Conservation (phyloP, 1,140 invertebrate genomes). For the Drosophila equinoxialis region DNA sequence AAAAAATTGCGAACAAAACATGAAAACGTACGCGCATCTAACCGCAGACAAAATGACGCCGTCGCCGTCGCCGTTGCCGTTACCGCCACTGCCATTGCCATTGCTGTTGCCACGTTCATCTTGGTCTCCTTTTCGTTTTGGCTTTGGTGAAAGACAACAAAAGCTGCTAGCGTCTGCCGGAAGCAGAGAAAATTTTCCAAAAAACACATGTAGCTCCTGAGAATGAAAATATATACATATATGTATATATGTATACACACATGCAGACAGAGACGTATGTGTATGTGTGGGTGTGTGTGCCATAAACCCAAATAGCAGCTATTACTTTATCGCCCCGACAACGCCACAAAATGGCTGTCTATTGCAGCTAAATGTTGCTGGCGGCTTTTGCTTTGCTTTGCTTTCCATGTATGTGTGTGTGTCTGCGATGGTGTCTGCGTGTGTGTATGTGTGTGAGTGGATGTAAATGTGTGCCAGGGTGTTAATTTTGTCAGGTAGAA, state of each 20-base stretch:
- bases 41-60: constrained; percentile 78
- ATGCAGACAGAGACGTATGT: constrained; percentile 11
- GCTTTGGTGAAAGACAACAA: constrained; percentile 46
- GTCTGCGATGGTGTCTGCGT: constrained; percentile 19
- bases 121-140: constrained; percentile 39
- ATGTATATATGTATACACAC: not conserved
- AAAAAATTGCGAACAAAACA: constrained; percentile 47
- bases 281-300: constrained; percentile 37
- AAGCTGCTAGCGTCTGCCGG: constrained; percentile 49
- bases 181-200: constrained; percentile 53
- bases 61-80: not conserved
- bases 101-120: not conserved
- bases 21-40: constrained; percentile 77
- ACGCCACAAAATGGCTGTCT: constrained; percentile 72
- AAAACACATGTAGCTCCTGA: constrained; percentile 50
- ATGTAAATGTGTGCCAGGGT: constrained; percentile 16
- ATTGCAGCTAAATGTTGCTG: constrained; percentile 78
- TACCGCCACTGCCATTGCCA: constrained; percentile 11
- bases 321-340: constrained; percentile 74
- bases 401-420: constrained; percentile 32
- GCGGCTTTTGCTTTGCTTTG: constrained; percentile 44
- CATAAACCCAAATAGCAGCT: constrained; percentile 75
- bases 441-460: constrained; percentile 13
- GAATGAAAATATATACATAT: constrained; percentile 10
- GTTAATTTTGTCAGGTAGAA: constrained; percentile 66